A percentile compares a stretch with the other conserved stretches of the same genome.
phyloP scores from a whole-genome alignment of 2,113 vertebrate species.

The Zosterops pallidus region DNA sequence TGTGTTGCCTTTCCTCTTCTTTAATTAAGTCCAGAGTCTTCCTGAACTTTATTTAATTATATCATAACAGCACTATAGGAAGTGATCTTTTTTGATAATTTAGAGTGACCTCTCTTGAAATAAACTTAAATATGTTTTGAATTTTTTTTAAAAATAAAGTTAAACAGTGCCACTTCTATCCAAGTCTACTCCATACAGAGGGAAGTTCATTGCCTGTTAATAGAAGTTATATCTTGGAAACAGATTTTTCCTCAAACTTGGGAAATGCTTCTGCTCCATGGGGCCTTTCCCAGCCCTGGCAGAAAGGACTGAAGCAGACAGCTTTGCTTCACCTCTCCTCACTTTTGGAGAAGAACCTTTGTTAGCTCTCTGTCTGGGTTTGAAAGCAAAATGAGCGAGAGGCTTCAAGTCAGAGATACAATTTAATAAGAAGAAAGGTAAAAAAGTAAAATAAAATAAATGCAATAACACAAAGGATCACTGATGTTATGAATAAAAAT shows the following conservation, averaged over 20 bases:
- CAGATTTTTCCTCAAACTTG: neutral
- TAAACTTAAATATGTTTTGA: neutral
- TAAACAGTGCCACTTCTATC: neutral
- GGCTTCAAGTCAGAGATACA: no score
- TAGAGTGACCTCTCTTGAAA: neutral
- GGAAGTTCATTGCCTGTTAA: neutral
- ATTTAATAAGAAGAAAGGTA: no score
- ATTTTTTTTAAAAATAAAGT: neutral
- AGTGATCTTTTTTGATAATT: neutral
- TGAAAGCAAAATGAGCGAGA: no score
- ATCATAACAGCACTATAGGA: neutral
- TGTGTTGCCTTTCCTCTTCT: neutral
- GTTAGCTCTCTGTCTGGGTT: neutral
- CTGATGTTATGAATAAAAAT: no score
- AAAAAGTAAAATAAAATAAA: no score
- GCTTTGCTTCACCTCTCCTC: neutral
- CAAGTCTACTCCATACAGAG: neutral
- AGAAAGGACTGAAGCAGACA: neutral
- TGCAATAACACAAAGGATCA: no score
- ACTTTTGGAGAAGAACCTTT: neutral
- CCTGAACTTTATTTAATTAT: slow-evolving; percentile 2
- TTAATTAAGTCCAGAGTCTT: slow-evolving; percentile 8
- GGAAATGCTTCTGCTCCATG: neutral
- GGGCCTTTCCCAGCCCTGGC: neutral
- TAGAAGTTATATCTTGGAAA: neutral